phyloP scores from a whole-genome alignment of 64 coral and sea anemone genomes.

The Catalaphyllia jardinei region DNA sequence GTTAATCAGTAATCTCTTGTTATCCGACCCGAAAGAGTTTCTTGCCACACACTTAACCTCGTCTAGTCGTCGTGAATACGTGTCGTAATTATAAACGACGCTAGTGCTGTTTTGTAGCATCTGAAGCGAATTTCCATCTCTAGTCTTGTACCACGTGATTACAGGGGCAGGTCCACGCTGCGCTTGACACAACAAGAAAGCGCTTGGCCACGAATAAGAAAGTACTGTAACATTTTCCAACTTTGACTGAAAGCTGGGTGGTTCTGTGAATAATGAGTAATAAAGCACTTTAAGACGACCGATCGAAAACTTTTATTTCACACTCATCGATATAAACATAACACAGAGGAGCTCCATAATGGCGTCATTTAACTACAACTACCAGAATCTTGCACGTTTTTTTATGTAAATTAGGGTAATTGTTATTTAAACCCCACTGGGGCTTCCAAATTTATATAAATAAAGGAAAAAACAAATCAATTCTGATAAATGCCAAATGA shows the following conservation, averaged over 20 bases:
- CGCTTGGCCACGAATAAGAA: neutral
- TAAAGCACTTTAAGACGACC: neutral
- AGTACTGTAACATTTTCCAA: neutral
- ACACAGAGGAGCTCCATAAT: too few species aligned
- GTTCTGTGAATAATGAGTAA: neutral
- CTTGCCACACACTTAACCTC: neutral
- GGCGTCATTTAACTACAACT: too few species aligned
- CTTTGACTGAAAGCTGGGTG: neutral
- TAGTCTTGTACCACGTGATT: slow-evolving; percentile 1
- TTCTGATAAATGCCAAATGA: too few species aligned
- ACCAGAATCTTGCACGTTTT: too few species aligned
- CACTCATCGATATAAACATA: too few species aligned
- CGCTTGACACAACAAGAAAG: neutral
- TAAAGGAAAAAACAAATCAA: too few species aligned
- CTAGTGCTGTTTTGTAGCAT: slow-evolving; percentile 4
- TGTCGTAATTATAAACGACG: neutral
- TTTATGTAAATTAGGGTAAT: too few species aligned
- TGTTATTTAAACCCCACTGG: too few species aligned
- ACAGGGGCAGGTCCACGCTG: neutral
- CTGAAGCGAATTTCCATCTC: too few species aligned
- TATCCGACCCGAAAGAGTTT: neutral
- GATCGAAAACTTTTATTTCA: too few species aligned
- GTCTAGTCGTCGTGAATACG: neutral
- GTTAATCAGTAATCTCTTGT: neutral
- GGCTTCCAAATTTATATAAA: too few species aligned